Evolutionary conservation across 2,113 vertebrate genomes (phyloP), one percentile per base, ranked within the genome.

Genomic region (Lycocorax pyrrhopterus): DNA sequence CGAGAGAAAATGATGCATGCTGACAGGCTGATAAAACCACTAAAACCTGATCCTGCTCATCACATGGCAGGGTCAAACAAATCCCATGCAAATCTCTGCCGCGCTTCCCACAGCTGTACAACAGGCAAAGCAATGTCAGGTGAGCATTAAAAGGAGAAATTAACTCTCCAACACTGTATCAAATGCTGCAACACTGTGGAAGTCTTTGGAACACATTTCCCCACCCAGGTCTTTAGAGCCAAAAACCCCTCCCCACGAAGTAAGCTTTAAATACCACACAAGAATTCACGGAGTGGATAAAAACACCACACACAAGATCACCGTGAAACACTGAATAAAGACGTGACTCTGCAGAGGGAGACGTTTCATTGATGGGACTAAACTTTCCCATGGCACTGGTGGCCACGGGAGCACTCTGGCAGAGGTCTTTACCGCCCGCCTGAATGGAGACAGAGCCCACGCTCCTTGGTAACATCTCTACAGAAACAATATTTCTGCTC

Each of bases 1-100:
- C 0, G 10, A 94, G 77, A 89, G 74, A 91, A 91, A 76, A 85
- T 17, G 15, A 93, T 73, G 71, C 73, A 58, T 0, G 3, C 66
- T 87, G 93, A 92, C 93, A 94, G 56, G 81, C 53, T 91, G 84
- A 94, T 93, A 91, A 87, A 92, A 68, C n/a, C 1, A 6, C 82
- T 77, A 63, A 81, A 92, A 89, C 35, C 73, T 68, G 87, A 84
- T 91, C 74, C 74, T 37, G 47, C 44, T 76, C 60, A 49, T 62
- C 89, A 66, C 87, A 18, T 22, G 49, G 58, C 46, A 87, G 51
- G 39, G 74, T 55, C 69, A 93, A 89, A 64, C 53, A 82, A 93
- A 96, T 56, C 83, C 22, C 0, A 39, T 59, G 79, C 51, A 92
- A 95, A 94, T 58, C 91, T 84, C 74, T 49, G 76, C 74, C 84